Percentiles rank a stretch among this genome's conserved stretches.
Conservation (phyloP, 2,113 vertebrate species). For the Forbesichthys papilliferus region DNA sequence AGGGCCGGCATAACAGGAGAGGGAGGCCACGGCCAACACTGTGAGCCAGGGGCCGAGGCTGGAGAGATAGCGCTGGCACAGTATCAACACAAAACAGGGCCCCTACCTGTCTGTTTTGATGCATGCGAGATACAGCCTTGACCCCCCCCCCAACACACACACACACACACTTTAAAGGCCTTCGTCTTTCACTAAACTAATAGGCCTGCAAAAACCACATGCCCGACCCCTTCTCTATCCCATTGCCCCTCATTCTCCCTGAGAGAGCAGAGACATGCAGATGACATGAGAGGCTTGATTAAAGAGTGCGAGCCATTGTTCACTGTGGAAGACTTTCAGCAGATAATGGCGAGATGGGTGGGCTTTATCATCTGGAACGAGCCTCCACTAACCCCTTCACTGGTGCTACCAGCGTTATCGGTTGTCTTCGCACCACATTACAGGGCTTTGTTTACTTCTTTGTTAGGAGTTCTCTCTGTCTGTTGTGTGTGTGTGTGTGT, state of each 20-base stretch:
- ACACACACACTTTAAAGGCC: background rate
- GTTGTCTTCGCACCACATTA: slow-evolving; percentile 14
- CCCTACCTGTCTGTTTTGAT: slow-evolving; percentile 18
- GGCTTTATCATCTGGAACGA: background rate
- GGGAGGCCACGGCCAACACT: background rate
- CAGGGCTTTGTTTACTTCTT: slow-evolving; percentile 24
- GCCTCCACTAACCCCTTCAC: slow-evolving; percentile 23
- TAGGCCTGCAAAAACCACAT: slow-evolving; percentile 29
- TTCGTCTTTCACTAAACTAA: background rate
- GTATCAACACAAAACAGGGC: background rate
- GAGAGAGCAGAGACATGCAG: slow-evolving; percentile 20
- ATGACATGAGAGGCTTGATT: slow-evolving; percentile 55
- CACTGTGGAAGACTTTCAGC: slow-evolving; percentile 21
- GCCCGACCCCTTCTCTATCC: background rate
- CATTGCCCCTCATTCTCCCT: background rate
- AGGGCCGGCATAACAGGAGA: slow-evolving; percentile 54
- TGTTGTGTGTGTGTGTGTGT: slow-evolving; percentile 17
- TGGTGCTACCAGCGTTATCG: slow-evolving; percentile 24
- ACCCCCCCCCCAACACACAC: background rate
- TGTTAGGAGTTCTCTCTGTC: slow-evolving; percentile 11
- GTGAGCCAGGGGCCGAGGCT: background rate
- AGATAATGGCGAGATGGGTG: slow-evolving; percentile 35
- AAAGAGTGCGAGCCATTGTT: slow-evolving; percentile 54
- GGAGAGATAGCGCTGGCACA: background rate
- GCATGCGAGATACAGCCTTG: background rate